phyloP scores from a whole-genome alignment of 2,113 vertebrate genomes.

The Catharus minimus region DNA sequence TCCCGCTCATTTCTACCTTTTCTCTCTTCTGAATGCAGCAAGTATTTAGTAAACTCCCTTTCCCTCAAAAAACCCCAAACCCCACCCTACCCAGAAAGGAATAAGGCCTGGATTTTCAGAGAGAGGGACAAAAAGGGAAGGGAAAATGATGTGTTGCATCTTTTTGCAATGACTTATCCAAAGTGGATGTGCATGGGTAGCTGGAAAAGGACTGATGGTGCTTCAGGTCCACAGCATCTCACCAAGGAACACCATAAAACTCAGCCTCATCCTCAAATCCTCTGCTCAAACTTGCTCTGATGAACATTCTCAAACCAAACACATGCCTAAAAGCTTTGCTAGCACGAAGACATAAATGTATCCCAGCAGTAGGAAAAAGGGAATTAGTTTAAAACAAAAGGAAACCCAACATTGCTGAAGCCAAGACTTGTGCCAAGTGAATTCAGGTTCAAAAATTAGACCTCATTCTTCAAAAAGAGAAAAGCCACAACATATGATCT shows the following conservation, averaged over 20 bases:
- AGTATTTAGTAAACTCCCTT: not conserved
- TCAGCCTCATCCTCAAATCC: not conserved
- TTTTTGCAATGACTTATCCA: not conserved
- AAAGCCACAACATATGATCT: constrained; percentile 51
- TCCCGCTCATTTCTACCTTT: not conserved
- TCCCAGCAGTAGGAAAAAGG: constrained; percentile 22
- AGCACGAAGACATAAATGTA: not conserved
- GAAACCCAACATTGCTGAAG: constrained; percentile 10
- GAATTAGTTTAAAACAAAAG: constrained; percentile 61
- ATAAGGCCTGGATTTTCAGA: not conserved
- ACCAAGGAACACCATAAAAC: not conserved
- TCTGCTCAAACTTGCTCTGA: not conserved
- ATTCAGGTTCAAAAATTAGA: constrained; percentile 60
- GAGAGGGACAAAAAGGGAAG: not conserved
- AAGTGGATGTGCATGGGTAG: rapidly evolving
- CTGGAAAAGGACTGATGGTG: not conserved
- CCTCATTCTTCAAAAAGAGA: constrained; percentile 47
- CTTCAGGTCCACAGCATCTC: not conserved
- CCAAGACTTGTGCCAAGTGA: constrained; percentile 32
- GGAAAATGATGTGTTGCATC: not conserved
- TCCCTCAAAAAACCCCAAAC: not conserved
- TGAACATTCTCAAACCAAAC: not conserved
- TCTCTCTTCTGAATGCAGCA: not conserved
- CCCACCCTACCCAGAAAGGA: not conserved
- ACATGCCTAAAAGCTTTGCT: not conserved